Evolutionary conservation across 2,888 invertebrate species (phyloP).

Genomic region (Yponomeuta malinellus): DNA sequence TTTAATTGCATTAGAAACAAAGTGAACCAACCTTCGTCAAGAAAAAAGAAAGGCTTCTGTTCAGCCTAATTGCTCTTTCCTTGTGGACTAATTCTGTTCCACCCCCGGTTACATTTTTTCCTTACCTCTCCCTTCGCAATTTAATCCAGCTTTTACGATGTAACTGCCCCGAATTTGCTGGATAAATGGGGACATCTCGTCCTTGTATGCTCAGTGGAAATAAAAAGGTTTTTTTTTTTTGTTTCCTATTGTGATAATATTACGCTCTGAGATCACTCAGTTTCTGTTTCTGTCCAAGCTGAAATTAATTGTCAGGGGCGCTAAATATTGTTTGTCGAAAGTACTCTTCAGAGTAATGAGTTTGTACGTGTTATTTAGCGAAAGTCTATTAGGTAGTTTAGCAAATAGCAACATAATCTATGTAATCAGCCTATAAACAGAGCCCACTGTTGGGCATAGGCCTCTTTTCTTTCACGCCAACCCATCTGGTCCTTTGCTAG

Average conservation of each 20-base stretch:
- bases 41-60: not conserved
- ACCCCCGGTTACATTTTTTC: slow-evolving; percentile 33
- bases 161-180: slow-evolving; percentile 30
- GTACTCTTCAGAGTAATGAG: no score
- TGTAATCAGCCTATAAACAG: no score
- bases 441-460: no score
- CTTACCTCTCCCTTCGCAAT: slow-evolving; percentile 34
- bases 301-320: no score
- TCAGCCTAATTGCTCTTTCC: slow-evolving; percentile 10
- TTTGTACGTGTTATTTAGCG: no score
- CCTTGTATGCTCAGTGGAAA: slow-evolving; percentile 11
- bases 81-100: slow-evolving; percentile 7
- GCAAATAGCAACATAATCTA: no score
- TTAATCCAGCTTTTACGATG: slow-evolving; percentile 41
- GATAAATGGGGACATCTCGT: slow-evolving; percentile 28
- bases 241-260: not conserved
- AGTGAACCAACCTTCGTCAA: not conserved
- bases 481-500: no score
- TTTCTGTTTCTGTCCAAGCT: no score
- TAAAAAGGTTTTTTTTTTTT: not conserved
- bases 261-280: no score
- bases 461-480: no score
- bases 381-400: no score
- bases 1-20: not conserved
- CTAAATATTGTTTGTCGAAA: no score